Percentiles rank a stretch among this genome's conserved stretches.
phyloP scores from a whole-genome alignment of 2,113 vertebrate genomes.

The Albula glossodonta region DNA sequence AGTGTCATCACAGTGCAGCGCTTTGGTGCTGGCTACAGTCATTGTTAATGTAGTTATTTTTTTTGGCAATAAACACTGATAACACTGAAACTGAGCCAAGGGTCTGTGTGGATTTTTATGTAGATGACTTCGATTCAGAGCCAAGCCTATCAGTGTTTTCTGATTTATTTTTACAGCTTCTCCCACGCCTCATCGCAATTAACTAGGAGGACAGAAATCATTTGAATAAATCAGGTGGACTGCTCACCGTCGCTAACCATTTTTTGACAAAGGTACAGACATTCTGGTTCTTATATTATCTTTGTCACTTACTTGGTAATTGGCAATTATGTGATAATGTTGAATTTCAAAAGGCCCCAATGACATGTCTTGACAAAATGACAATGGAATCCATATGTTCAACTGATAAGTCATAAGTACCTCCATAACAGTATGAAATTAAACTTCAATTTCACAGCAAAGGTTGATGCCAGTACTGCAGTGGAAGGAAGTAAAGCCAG shows the following conservation, averaged over 20 bases:
- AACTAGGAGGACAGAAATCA: constrained; percentile 12
- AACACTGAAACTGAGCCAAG: neutral
- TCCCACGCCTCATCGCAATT: neutral
- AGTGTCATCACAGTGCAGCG: no score
- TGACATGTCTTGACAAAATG: neutral
- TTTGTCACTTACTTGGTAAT: constrained; percentile 8
- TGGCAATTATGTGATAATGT: neutral
- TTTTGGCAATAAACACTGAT: no score
- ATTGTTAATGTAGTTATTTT: no score
- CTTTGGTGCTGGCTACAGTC: no score
- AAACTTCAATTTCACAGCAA: constrained; percentile 1
- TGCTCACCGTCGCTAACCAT: neutral
- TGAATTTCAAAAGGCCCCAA: neutral
- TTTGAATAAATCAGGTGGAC: constrained; percentile 9
- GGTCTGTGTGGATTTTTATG: neutral
- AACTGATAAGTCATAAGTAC: neutral
- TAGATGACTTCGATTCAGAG: neutral
- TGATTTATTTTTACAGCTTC: neutral
- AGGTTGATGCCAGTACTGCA: neutral
- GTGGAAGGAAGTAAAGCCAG: neutral
- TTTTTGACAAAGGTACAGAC: constrained; percentile 2
- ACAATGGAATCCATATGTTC: neutral
- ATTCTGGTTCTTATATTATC: neutral
- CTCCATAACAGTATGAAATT: neutral
- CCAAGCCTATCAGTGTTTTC: neutral